phyloP scores from a whole-genome alignment of 2,113 vertebrate species.

The Cettia cetti region DNA sequence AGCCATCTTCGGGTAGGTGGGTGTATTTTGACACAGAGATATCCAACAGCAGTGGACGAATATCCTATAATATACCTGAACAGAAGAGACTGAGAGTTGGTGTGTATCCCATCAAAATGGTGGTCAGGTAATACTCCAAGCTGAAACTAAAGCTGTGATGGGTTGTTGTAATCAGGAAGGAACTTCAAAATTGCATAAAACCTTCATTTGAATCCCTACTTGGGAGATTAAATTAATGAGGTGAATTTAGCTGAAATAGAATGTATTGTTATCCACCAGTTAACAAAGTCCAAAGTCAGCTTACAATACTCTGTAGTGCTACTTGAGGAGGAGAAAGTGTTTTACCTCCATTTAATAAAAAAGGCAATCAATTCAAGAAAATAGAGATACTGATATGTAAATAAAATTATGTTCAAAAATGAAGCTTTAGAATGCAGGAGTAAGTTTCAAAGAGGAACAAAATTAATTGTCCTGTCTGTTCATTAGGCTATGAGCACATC shows the following conservation, averaged over 20 bases:
- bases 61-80: constrained; percentile 86
- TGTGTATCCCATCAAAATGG: constrained; percentile 96
- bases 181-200: not conserved
- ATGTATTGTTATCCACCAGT: not conserved
- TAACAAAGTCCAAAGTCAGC: not conserved
- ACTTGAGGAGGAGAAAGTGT: not conserved
- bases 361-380: not conserved
- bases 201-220: not conserved
- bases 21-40: constrained; percentile 94
- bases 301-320: not conserved
- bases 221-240: not conserved
- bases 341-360: not conserved
- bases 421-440: not conserved
- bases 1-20: constrained; percentile 92
- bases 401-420: not conserved
- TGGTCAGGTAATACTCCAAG: constrained; percentile 85
- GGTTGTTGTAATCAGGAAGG: not conserved
- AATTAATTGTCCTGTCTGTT: not conserved
- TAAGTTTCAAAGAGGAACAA: not conserved
- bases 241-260: not conserved
- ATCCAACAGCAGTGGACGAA: constrained; percentile 90
- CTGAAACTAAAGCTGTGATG: not conserved
- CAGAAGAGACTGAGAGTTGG: constrained; percentile 87
- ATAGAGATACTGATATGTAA: not conserved
- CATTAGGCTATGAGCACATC: not conserved